Evolutionary conservation across 2,888 invertebrate species (phyloP).

Genomic region (Clistopyga incitator): DNA sequence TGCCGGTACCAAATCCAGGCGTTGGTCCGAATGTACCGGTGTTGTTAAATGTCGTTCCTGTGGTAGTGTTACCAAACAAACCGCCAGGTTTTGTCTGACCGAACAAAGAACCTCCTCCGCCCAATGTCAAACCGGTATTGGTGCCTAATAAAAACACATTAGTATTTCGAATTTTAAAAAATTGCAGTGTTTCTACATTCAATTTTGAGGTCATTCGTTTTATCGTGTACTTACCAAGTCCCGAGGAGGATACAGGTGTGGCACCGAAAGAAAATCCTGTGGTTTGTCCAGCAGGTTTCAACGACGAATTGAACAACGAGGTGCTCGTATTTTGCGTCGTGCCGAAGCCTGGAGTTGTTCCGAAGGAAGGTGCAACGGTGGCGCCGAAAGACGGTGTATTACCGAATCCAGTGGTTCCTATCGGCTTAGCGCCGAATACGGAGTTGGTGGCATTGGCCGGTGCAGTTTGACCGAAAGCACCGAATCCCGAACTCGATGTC

Average conservation of each 20-base stretch:
- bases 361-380: constrained; percentile 74
- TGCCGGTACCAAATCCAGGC: constrained; percentile 81
- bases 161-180: too few species aligned
- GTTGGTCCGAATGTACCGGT: constrained; percentile 82
- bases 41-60: constrained; percentile 84
- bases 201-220: too few species aligned
- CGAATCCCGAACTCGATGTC: constrained; percentile 83
- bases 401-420: constrained; percentile 84
- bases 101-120: constrained; percentile 78
- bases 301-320: constrained; percentile 84
- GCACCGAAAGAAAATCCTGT: constrained; percentile 82
- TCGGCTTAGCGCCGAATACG: constrained; percentile 85
- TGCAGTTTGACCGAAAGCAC: constrained; percentile 82
- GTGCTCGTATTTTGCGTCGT: constrained; percentile 78
- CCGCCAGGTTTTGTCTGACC: constrained; percentile 85
- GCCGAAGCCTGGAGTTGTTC: constrained; percentile 79
- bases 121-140: constrained; percentile 83
- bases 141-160: constrained; percentile 65
- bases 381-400: constrained; percentile 77
- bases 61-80: constrained; percentile 85
- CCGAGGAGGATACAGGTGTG: constrained; percentile 78
- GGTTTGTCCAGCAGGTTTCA: constrained; percentile 83
- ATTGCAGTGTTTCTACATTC: background rate
- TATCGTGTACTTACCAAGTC: constrained; percentile 71
- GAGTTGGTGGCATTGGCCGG: constrained; percentile 81